Evolutionary conservation across 2,888 invertebrate genomes (phyloP), one percentile per base, ranked within the genome.

Genomic region (Peribatodes rhomboidaria): DNA sequence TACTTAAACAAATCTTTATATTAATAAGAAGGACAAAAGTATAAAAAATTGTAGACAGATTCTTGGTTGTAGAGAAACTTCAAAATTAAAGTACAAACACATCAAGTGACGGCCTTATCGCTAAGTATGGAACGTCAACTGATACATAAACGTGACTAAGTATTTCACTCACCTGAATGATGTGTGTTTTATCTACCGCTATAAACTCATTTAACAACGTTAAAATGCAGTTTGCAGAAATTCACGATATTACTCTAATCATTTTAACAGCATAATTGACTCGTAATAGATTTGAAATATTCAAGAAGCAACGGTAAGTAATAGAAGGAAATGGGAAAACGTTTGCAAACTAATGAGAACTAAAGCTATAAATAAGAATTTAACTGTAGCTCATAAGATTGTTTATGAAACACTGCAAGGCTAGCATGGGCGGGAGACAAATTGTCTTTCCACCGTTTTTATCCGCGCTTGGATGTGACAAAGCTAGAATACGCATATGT

Each of bases 171-270:
- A 20, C 33, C n/a, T 39, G 37, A 53, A 11, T 55, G 44, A 27
- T 27, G 41, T 18, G 41, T 18, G 44, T 42, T 44, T 33, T 44
- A 44, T 55, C 33, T 33, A 13, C 9, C 9, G 55, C 44, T 39
- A 53, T 39, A 39, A 39, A 39, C 14, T 39, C 39, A 39, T 14
- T 39, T 47, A 47, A 47, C 22, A 27, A 22, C 14, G n/a, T 22
- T n/a, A 10, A 8, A 47, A 13, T 22, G 27, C 22, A 47, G 7
- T 13, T 47, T 39, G 4, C 39, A 39, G 39, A 14, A 14, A 39
- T 14, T 14, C 14, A 39, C 39, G 14, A 14, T 14, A 39, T 39
- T 39, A 14, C 39, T 14, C 14, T 39, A 13, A 39, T 39, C 39
- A 39, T 39, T 14, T 39, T 39, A 39, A 39, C 39, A 14, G 14